Base-by-base conservation (phyloP, 2,797 vertebrate species). In the Petrocephalus schoutedeni region DNA sequence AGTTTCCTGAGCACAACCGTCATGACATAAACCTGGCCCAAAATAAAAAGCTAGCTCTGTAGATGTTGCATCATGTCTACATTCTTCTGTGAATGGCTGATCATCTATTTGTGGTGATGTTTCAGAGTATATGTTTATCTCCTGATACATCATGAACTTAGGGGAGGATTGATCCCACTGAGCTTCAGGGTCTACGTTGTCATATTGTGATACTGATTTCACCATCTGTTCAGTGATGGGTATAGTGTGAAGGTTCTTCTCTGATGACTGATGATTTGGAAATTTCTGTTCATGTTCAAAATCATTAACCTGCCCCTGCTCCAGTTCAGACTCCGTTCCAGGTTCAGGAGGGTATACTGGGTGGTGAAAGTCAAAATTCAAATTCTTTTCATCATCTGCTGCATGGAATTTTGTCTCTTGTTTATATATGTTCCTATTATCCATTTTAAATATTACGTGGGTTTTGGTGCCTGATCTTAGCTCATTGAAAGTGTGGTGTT, bases 191-290 rank as follows among this genome's bases (percentile, higher is more conserved):
- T 92, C 93, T 3, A 95, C 23, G 41, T 95, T 95, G 84, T 95
- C 95, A 90, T 95, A 95, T 87, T 95, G 94, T 12, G 95, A 95
- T 53, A 92, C 93, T 16, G 95, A 95, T 3, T 90, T 92, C 85
- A 94, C 93, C 93, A 95, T 95, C 54, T 89, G 64, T 7, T 67
- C 67, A 49, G 91, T 91, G 23, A 93, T 89, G 74, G 94, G 89
- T 58, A 94, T 89, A n/a, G 92, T 91, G 90, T 89, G 91, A 77
- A 87, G 58, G 7, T 92, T 89, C 82, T 57, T 56, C 85, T 87
- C 86, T 89, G 88, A 41, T 85, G 23, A 9, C 67, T 5, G 10
- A 57, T 88, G 36, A 86, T 49, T 0, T 86, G 89, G 36, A 59
- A 21, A 21, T 54, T 92, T 89, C 61, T 86, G 59, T 16, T 53